Evolutionary conservation across 2,113 vertebrate genomes (phyloP), one percentile per base, ranked within the genome.

Genomic region (Ursus arctos): DNA sequence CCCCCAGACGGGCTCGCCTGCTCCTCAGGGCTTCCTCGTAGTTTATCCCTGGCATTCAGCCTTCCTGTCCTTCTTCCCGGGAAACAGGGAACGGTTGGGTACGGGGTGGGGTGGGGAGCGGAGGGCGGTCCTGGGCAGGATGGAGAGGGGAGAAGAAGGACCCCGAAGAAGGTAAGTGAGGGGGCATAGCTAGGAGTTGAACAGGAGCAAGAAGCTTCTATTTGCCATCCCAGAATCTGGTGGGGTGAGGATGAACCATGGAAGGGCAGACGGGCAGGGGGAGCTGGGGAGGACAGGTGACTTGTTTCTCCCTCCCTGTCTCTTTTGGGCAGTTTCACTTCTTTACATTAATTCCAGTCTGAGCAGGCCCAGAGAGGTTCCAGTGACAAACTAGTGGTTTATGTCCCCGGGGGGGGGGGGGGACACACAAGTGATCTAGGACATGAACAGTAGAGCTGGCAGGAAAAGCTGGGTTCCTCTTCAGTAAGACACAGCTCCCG

Each of bases 401-500:
- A n/a, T 28, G 85, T 91, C 97, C 96, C 86, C 79, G 76, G 14
- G 76, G 92, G n/a, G n/a, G 91, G 43, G 43, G 43, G 43, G 5
- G 43, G 43, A 43, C 43, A 4, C 36, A 98, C 84, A 6, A 61
- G 65, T 22, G 95, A 71, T 95, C 84, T 95, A 55, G 90, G 89
- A 88, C 51, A 59, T 83, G 51, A 80, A 53, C 47, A 57, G 33
- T 59, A 49, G 36, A 74, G 85, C 53, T 16, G 88, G 71, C 67
- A 0, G 18, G 86, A 71, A 85, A 36, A 71, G 77, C 67, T n/a
- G 77, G 69, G 21, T 71, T 91, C 69, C 83, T 47, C 88, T 47
- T 99, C 99, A 99, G 98, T 99, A 99, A 94, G 99, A 99, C 98
- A 99, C 99, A 0, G 97, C 97, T 79, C 99, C 98, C 0, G 99